A percentile compares a stretch with the other conserved stretches of the same genome.
phyloP scores from a whole-genome alignment of 1,140 invertebrate genomes.

The Meloidogyne floridensis region DNA sequence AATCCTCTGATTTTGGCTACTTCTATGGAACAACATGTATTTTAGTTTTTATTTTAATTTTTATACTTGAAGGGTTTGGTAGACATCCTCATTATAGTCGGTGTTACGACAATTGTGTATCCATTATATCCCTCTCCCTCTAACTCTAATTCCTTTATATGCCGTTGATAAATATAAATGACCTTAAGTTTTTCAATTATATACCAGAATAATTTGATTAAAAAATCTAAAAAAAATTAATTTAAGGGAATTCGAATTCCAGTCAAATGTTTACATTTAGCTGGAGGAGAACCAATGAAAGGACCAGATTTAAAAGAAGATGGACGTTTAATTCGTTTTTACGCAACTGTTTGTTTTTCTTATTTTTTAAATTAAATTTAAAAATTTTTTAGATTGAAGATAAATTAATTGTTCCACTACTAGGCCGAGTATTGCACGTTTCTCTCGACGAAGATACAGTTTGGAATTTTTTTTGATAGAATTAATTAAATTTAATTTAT shows the following conservation, averaged over 20 bases:
- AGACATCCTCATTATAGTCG: too few relatives aligned
- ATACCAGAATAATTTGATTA: too few relatives aligned
- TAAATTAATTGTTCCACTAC: slow-evolving; percentile 61
- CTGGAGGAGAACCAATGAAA: slow-evolving; percentile 25
- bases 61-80: slow-evolving; percentile 8
- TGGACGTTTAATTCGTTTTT: slow-evolving; percentile 60
- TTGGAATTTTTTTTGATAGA: neutral
- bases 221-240: neutral
- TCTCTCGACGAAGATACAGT: slow-evolving; percentile 52
- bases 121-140: too few relatives aligned
- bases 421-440: slow-evolving; percentile 59
- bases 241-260: slow-evolving; percentile 52
- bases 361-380: neutral
- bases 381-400: slow-evolving; percentile 43
- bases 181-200: too few relatives aligned
- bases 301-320: slow-evolving; percentile 61
- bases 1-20: slow-evolving; percentile 49
- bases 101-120: too few relatives aligned
- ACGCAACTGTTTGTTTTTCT: slow-evolving; percentile 53
- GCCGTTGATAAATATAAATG: too few relatives aligned
- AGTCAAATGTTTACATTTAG: slow-evolving; percentile 46
- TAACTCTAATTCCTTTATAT: too few relatives aligned
- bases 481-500: slow-evolving; percentile 7
- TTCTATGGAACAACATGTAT: slow-evolving; percentile 38
- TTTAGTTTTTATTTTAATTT: slow-evolving; percentile 27